These are phyloP conservation scores for Falcaria lacertinaria DNA, from an alignment of 2,888 invertebrate species.

Conservation along the genomic window DNA sequence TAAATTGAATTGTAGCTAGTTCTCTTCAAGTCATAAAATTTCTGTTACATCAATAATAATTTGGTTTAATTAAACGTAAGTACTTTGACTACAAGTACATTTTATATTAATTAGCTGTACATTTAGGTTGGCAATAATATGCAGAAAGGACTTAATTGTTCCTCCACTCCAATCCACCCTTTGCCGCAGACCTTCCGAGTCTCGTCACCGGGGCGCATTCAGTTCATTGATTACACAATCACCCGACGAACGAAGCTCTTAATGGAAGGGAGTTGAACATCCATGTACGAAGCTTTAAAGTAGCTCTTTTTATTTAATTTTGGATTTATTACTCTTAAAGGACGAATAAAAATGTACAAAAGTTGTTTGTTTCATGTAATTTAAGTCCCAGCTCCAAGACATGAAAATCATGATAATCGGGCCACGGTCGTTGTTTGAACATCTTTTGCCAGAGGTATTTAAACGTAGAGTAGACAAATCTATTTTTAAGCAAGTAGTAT, in stretches of 20 bases:
- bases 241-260: slow-evolving; percentile 17
- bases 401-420: too few relatives aligned
- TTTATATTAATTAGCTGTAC: slow-evolving; percentile 42
- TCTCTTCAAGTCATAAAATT: too few relatives aligned
- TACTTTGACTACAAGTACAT: slow-evolving; percentile 22
- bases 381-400: too few relatives aligned
- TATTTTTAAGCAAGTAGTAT: slow-evolving; percentile 33
- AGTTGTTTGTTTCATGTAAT: too few relatives aligned
- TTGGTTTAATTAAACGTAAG: neutral
- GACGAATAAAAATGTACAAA: neutral
- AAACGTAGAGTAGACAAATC: slow-evolving; percentile 21
- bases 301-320: slow-evolving; percentile 30
- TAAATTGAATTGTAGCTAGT: too few relatives aligned
- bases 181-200: slow-evolving; percentile 36
- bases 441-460: slow-evolving; percentile 26
- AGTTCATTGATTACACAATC: slow-evolving; percentile 53
- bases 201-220: slow-evolving; percentile 39
- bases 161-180: slow-evolving; percentile 37
- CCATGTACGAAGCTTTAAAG: slow-evolving; percentile 31
- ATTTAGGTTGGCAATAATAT: slow-evolving; percentile 41
- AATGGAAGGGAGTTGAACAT: slow-evolving; percentile 36
- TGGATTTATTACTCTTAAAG: slow-evolving; percentile 23
- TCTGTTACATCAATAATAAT: too few relatives aligned
- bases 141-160: slow-evolving; percentile 57
- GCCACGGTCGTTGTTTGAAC: slow-evolving; percentile 34